Evolutionary conservation across 2,888 invertebrate species (phyloP).

Genomic region (Neelides folsomi): DNA sequence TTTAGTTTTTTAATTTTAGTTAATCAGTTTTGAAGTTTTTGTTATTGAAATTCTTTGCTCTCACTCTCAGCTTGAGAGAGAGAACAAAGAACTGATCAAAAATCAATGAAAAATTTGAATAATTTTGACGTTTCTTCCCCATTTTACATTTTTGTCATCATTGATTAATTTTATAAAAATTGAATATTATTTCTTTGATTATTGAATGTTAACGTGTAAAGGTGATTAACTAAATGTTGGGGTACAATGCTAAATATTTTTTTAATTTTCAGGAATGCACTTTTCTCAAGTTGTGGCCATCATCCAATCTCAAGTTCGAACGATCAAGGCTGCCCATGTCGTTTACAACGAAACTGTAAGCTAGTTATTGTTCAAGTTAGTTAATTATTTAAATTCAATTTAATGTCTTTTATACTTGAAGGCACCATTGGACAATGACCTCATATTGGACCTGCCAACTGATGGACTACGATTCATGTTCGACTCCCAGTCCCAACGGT

Average conservation of each 20-base stretch:
- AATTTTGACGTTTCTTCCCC: no score
- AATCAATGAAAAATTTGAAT: no score
- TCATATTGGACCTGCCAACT: slow-evolving; percentile 89
- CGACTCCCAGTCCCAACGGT: slow-evolving; percentile 83
- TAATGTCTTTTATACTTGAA: slow-evolving; percentile 36
- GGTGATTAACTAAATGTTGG: slow-evolving; percentile 4
- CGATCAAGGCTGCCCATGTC: slow-evolving; percentile 89
- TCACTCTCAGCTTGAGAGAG: no score
- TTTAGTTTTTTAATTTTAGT: no score
- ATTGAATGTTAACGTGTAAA: neutral
- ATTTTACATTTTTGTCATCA: no score
- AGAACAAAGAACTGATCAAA: no score
- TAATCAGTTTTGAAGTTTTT: no score
- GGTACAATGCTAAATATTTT: slow-evolving; percentile 11
- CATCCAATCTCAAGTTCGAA: slow-evolving; percentile 88
- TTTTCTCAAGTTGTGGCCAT: slow-evolving; percentile 95
- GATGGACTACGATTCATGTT: slow-evolving; percentile 95
- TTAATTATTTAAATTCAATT: neutral
- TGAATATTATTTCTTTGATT: no score
- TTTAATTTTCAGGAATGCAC: slow-evolving; percentile 73
- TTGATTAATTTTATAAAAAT: no score
- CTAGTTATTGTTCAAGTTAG: slow-evolving; percentile 24
- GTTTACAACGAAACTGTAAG: slow-evolving; percentile 86
- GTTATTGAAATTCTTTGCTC: no score
- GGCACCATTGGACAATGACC: slow-evolving; percentile 87